Evolutionary conservation across 2,888 invertebrate genomes (phyloP), one percentile per base, ranked within the genome.

Genomic region (Clitarchus hookeri): DNA sequence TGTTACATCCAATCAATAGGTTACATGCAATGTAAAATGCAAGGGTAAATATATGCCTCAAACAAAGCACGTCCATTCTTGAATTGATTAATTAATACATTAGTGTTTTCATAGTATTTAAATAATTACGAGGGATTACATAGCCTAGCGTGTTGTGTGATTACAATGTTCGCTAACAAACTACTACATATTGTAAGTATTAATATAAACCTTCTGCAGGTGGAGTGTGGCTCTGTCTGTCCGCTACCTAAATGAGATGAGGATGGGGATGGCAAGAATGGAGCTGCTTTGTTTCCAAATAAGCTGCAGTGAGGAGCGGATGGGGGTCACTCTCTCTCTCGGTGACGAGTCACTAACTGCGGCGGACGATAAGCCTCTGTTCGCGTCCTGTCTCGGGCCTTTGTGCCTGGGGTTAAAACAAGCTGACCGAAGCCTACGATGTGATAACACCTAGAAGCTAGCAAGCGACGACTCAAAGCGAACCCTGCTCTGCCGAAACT

Each of bases 381-480:
- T 85, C 85, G 86, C 83, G 54, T 87, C 86, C 85, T 83, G 84
- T 87, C 85, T 84, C 85, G 84, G 86, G 86, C 84, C 87, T 83
- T 86, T 84, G 84, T 86, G 87, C 84, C 85, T 85, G 87, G 87
- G 86, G 86, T 86, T 85, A 87, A 87, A 87, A 87, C 85, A 88
- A 88, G 88, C 87, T 86, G 86, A 86, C 86, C 85, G 87, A 88
- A 87, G 87, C 88, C 87, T 91, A 88, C 90, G 90, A 90, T 90
- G 91, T 91, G 92, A 91, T 91, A 91, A 91, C 91, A 91, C 91
- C 91, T 91, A 92, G 90, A 90, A 88, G 89, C 88, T 87, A 88
- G 88, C 88, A 91, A 92, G 91, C 91, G 91, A 91, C 91, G 91
- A 91, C 91, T 91, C 91, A 91, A 65, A 91, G 91, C 91, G 91